Conservation (phyloP, 2,888 invertebrate species). For the Drosophila demipolita region DNA sequence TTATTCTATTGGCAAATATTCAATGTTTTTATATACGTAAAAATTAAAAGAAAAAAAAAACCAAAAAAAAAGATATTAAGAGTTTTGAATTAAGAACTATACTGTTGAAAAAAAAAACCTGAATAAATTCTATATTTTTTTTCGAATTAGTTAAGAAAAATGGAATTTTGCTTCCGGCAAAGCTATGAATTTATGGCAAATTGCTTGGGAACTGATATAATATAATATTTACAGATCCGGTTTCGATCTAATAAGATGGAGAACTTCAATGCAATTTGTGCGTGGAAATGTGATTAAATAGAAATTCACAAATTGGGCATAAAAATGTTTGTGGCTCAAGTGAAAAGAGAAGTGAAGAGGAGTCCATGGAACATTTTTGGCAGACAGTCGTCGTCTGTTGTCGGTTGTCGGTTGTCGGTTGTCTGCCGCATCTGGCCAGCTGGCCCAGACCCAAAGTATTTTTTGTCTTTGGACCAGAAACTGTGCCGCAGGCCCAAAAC, state of each 20-base stretch:
- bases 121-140: fast-evolving
- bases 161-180: background rate
- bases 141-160: background rate
- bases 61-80: no score
- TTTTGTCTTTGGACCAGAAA: slow-evolving; percentile 47
- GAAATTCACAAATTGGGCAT: slow-evolving; percentile 3
- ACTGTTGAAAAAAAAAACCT: background rate
- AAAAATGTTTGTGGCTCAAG: slow-evolving; percentile 2
- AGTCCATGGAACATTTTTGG: slow-evolving; percentile 19
- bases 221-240: background rate
- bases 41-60: no score
- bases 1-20: background rate
- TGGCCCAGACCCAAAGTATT: slow-evolving; percentile 55
- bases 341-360: slow-evolving; percentile 7
- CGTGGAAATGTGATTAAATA: background rate
- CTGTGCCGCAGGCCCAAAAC: slow-evolving; percentile 65
- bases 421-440: slow-evolving; percentile 43
- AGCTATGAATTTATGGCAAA: background rate
- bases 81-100: no score
- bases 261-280: background rate
- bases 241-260: background rate
- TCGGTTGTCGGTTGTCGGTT: slow-evolving; percentile 2
- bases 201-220: background rate
- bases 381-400: slow-evolving; percentile 24
- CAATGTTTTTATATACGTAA: background rate